A percentile compares a stretch with the other conserved stretches of the same genome.
Conservation (phyloP, 2,888 invertebrate species). For the Pardosa pseudoannulata region DNA sequence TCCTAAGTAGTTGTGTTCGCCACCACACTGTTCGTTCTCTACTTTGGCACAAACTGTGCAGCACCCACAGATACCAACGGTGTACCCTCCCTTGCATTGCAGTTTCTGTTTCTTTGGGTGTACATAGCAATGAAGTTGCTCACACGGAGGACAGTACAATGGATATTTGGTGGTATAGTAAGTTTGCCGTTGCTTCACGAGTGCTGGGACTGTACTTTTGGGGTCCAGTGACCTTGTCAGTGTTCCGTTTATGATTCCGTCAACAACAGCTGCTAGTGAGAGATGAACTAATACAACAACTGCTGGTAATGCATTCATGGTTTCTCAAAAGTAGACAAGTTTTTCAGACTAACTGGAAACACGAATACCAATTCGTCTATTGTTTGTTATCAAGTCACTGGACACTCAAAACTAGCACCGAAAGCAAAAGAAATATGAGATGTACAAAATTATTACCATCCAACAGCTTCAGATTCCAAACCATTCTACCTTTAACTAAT, state of each 20-base stretch:
- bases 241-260: not conserved
- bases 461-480: no score
- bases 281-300: not conserved
- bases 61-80: conserved; percentile 77
- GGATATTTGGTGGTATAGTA: not conserved
- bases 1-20: conserved; percentile 77
- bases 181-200: not conserved
- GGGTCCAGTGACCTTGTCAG: not conserved
- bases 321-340: no score
- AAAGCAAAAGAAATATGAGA: no score
- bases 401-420: no score
- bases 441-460: no score
- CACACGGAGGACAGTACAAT: conserved; percentile 77
- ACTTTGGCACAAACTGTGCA: conserved; percentile 78
- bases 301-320: not conserved
- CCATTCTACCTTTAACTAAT: no score
- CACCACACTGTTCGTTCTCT: conserved; percentile 77
- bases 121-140: conserved; percentile 77
- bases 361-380: no score
- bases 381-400: no score
- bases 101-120: conserved; percentile 75
- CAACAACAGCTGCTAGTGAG: not conserved
- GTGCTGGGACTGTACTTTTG: not conserved
- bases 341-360: no score
- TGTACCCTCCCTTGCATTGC: conserved; percentile 76